phyloP scores from a whole-genome alignment of 2,113 vertebrate genomes.

The Geococcyx californianus region DNA sequence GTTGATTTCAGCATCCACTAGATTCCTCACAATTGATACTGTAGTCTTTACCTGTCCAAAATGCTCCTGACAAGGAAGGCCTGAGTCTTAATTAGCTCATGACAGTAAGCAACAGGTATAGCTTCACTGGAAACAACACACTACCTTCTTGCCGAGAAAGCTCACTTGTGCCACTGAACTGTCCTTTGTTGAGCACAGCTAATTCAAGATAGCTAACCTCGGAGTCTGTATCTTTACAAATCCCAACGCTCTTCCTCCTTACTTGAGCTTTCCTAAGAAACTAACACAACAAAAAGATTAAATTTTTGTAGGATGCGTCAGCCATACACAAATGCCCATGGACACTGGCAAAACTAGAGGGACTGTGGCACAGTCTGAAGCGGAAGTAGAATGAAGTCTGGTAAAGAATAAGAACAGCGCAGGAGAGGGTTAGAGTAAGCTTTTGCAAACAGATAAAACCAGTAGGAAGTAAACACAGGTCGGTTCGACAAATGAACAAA shows the following conservation, averaged over 20 bases:
- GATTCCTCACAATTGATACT: neutral
- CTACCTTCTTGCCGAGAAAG: neutral
- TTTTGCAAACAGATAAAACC: neutral
- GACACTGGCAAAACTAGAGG: neutral
- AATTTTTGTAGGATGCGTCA: fast-evolving
- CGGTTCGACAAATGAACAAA: neutral
- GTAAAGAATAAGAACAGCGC: neutral
- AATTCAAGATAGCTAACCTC: neutral
- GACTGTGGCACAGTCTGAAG: fast-evolving
- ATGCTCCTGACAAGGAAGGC: no score
- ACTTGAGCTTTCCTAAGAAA: neutral
- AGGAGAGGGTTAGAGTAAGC: neutral
- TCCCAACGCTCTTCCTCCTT: neutral
- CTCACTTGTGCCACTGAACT: neutral
- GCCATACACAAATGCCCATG: neutral
- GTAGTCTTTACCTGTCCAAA: no score
- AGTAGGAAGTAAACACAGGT: neutral
- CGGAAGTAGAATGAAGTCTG: neutral
- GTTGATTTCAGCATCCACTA: neutral
- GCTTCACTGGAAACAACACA: neutral
- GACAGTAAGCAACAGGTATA: no score
- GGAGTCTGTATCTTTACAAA: neutral
- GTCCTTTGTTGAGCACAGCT: neutral
- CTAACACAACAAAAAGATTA: neutral
- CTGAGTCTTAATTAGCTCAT: no score